Base-by-base conservation (phyloP, 1,140 invertebrate genomes). In the Hylaeus anthracinus region DNA sequence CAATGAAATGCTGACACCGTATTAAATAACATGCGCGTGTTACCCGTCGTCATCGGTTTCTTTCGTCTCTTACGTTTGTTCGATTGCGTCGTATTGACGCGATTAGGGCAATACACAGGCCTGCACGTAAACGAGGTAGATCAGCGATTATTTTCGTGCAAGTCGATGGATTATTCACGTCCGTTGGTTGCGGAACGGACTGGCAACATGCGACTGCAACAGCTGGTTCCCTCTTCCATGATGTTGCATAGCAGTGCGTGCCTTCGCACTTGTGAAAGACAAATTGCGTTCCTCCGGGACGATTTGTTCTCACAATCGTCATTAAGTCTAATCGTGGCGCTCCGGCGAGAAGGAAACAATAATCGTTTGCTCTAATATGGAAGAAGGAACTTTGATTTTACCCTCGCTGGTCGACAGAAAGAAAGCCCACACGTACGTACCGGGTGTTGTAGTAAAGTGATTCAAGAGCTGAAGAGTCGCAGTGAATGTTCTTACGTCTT, bases 141-240 rank as follows among this genome's bases (percentile, higher is more conserved):
- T 79, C 69, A 66, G 41, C 71, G 79, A 82, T 85, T 85, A 86
- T 82, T 86, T 86, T 85, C 85, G 72, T 82, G 60, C 71, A 79
- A 85, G 79, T 15, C 56, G 60, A 37, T 63, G 73, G 79, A 82
- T 86, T 85, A 86, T 86, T 86, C 85, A 74, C 67, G 79, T 72
- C 75, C 65, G 37, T 51, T 41, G 69, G 58, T 85, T 85, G 71
- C 71, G 70, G 79, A 73, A 74, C 55, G 61, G 81, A 69, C 48
- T 3, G 80, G 84, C 83, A 86, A 86, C 83, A 84, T 79, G 65
- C 83, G 55, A 53, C 60, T 63, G 83, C 85, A 86, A 86, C 85
- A 86, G 85, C 83, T 86, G 85, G 85, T 82, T 82, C 53, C 41
- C 12, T 60, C 61, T 67, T 72, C 75, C 74, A 74, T 75, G 58